Conservation (phyloP, 2,113 vertebrate species). For the Cyanoramphus novaezelandiae region DNA sequence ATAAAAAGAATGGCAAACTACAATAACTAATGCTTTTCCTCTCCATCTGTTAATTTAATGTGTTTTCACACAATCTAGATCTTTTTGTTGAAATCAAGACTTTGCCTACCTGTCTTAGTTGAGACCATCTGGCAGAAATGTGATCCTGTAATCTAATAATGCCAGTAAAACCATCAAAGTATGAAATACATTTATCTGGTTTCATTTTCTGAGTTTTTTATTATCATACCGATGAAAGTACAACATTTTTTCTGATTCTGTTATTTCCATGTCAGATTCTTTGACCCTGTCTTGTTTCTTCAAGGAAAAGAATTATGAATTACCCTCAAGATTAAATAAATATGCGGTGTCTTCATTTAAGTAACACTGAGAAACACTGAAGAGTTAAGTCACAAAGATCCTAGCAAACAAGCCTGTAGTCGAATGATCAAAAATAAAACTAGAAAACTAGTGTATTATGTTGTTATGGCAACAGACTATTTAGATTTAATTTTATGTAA, state of each 20-base stretch:
- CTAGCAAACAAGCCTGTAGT: not conserved
- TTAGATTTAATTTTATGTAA: slow-evolving; percentile 52
- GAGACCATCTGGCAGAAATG: not conserved
- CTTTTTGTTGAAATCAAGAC: not conserved
- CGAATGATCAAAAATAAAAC: not conserved
- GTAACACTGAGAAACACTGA: not conserved
- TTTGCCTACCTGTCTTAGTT: not conserved
- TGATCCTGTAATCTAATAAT: not conserved
- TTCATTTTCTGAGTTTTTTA: not conserved
- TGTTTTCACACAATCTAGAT: not conserved
- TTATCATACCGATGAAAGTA: not conserved
- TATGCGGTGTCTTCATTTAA: not conserved
- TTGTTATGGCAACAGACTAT: slow-evolving; percentile 45
- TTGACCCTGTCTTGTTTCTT: not conserved
- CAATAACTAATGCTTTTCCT: not conserved
- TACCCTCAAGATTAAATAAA: not conserved
- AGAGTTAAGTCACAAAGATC: not conserved
- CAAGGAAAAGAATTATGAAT: not conserved
- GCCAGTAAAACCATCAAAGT: not conserved
- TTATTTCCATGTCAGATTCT: not conserved
- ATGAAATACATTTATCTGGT: not conserved
- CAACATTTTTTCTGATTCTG: not conserved
- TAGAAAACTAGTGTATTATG: slow-evolving; percentile 31
- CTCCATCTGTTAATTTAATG: not conserved
- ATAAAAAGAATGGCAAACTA: not conserved